Evolutionary conservation across 2,888 invertebrate genomes (phyloP).

Genomic region (Chrysotoxum bicinctum): DNA sequence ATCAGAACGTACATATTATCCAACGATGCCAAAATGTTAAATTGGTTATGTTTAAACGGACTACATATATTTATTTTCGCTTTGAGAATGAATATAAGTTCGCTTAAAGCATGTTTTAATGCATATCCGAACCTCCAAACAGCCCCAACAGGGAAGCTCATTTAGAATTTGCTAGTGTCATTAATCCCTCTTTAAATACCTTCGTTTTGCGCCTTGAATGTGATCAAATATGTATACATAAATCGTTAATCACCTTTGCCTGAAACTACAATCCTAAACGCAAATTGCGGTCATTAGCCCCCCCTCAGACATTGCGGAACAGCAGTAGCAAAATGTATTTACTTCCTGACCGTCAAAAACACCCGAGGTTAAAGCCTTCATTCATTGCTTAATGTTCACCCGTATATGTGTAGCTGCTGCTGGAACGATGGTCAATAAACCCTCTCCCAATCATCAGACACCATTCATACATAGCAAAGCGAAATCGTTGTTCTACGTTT

Average conservation of each 20-base stretch:
- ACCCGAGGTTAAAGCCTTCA: slow-evolving; percentile 11
- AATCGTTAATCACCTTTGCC: neutral
- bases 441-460: slow-evolving; percentile 3
- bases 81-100: too few species aligned
- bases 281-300: slow-evolving; percentile 7
- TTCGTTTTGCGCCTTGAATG: neutral
- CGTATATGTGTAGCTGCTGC: neutral
- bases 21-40: too few species aligned
- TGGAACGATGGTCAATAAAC: slow-evolving; percentile 49
- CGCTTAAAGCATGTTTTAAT: too few species aligned
- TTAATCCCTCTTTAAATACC: neutral
- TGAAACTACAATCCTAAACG: neutral
- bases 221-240: neutral
- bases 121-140: too few species aligned
- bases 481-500: slow-evolving; percentile 10
- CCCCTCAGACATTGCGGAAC: slow-evolving; percentile 11
- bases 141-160: too few species aligned
- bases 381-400: slow-evolving; percentile 21
- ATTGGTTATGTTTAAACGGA: too few species aligned
- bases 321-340: neutral
- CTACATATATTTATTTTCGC: too few species aligned
- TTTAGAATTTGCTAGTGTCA: neutral
- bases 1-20: too few species aligned
- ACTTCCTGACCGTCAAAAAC: slow-evolving; percentile 46
- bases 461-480: neutral